Evolutionary conservation across 2,888 invertebrate species (phyloP).

Genomic region (Azorinus chamasolen): DNA sequence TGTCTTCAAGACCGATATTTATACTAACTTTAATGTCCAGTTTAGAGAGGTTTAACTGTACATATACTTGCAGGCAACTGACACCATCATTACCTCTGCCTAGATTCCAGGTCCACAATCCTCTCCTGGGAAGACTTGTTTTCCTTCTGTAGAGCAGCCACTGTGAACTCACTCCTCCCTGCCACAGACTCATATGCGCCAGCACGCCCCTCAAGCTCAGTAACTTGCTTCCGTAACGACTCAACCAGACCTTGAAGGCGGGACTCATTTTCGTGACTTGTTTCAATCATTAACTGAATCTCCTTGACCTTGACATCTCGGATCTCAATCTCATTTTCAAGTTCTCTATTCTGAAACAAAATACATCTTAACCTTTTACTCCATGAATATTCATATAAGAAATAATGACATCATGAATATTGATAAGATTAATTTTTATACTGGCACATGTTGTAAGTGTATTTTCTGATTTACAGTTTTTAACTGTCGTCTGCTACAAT

Average conservation of each 20-base stretch:
- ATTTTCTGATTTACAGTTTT: too few relatives aligned
- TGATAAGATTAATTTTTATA: too few relatives aligned
- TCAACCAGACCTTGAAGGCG: constrained; percentile 76
- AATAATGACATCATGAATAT: too few relatives aligned
- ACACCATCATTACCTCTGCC: constrained; percentile 77
- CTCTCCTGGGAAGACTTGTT: constrained; percentile 81
- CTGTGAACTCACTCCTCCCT: constrained; percentile 82
- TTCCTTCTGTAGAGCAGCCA: constrained; percentile 83
- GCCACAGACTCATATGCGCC: constrained; percentile 82
- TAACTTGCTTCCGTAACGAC: constrained; percentile 77
- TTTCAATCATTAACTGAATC: constrained; percentile 78
- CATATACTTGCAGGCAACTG: too few relatives aligned
- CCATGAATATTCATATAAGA: too few relatives aligned
- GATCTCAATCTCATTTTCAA: constrained; percentile 80
- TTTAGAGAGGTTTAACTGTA: too few relatives aligned
- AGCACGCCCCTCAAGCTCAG: constrained; percentile 80
- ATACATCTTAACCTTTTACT: too few relatives aligned
- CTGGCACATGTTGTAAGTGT: too few relatives aligned
- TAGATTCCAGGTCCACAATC: constrained; percentile 83
- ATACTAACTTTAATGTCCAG: too few relatives aligned
- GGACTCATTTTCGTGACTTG: constrained; percentile 80
- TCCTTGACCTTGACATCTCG: constrained; percentile 84
- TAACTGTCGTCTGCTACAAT: too few relatives aligned
- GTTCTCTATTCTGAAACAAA: constrained; percentile 75
- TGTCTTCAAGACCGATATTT: too few relatives aligned